These are phyloP conservation scores for Pitangus sulphuratus DNA, from an alignment of 2,797 vertebrate genomes.

Conservation along the genomic window DNA sequence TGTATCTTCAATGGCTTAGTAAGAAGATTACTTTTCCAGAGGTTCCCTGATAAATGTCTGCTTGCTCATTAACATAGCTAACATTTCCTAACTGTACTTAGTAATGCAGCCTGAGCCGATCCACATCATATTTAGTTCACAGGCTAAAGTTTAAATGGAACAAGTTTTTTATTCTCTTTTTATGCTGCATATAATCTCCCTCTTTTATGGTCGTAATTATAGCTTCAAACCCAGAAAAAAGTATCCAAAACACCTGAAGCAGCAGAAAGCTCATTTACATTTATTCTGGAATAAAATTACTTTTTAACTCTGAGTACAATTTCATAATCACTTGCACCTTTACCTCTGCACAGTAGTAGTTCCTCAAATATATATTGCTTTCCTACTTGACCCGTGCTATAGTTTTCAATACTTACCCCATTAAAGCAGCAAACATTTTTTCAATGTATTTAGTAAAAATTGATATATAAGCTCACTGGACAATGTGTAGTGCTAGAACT, in stretches of 20 bases:
- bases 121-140: background rate
- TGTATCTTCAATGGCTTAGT: background rate
- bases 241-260: background rate
- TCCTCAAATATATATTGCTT: background rate
- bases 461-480: background rate
- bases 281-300: background rate
- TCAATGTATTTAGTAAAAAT: background rate
- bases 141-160: constrained; percentile 21
- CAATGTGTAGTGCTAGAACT: background rate
- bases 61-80: background rate
- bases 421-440: background rate
- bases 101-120: background rate
- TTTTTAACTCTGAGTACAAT: background rate
- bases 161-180: background rate
- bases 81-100: background rate
- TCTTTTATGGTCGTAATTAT: background rate
- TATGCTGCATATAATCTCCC: background rate
- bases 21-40: background rate
- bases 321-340: background rate
- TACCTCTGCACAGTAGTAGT: background rate
- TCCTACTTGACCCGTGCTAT: background rate
- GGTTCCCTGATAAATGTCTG: background rate
- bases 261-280: background rate
- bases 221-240: background rate
- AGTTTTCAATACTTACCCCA: background rate